Evolutionary conservation across 1,140 invertebrate genomes (phyloP), one percentile per base, ranked within the genome.

Genomic region (Gryon sp.): DNA sequence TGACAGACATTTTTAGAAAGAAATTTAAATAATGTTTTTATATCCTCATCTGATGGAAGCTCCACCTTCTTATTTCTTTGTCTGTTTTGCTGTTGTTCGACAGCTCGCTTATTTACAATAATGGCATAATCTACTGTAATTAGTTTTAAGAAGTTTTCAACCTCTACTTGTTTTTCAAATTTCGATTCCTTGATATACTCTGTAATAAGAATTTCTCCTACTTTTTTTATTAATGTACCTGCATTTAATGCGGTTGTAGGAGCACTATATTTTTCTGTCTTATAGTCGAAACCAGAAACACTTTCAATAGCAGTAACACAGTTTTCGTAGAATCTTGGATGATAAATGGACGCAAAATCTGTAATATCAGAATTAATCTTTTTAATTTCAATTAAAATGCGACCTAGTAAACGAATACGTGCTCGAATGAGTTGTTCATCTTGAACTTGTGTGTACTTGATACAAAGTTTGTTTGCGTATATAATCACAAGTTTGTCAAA

Each of bases 61-160:
- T 1, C 12, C 1, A 26, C 4, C 11, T 55, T n/a, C 41, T 18
- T 40, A 11, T 41, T 2, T 4, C 34, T 11, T 28, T 55, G 34
- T 1, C 11, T 0, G 11, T 15, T 5, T 18, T 55, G 52, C 9
- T 55, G 52, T 12, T 55, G 52, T 12, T 55, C 52, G 0, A 26
- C 5, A 1, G 34, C 52, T 14, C 11, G 9, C 18, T 28, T 41
- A 18, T 40, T 40, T 1, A 41, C n/a, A 1, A 26, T 28, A 2
- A 55, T 55, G 1, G 32, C 20, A 6, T 5, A 26, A 28, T 40
- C 36, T 12, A 40, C 8, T 26, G n/a, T 40, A 2, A 55, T 0
- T 11, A 57, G 9, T 43, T 57, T 57, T 12, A 41, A 8, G 19
- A 57, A 41, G n/a, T 57, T 30, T 41, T 57, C 52, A 11, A 12